These are phyloP conservation scores for Nilaparvata lugens DNA, from an alignment of 1,140 invertebrate species.

Conservation along the genomic window DNA sequence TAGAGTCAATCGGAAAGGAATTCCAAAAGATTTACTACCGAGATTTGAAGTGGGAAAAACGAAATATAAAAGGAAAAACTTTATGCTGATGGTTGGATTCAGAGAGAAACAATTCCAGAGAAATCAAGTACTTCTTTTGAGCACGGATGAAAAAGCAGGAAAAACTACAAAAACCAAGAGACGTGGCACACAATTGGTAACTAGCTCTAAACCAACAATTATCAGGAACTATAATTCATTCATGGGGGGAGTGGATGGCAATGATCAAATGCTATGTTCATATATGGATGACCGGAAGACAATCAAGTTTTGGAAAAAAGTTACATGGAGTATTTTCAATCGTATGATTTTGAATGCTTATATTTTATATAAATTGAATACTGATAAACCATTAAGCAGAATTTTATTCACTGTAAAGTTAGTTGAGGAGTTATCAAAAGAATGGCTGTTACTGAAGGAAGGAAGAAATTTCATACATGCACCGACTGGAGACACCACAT, in stretches of 20 bases:
- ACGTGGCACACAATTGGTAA: neutral
- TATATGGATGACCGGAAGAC: conserved; percentile 8
- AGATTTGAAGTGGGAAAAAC: conserved; percentile 8
- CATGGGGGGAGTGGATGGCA: conserved; percentile 14
- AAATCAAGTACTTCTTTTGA: conserved; percentile 14
- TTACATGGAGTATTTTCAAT: conserved; percentile 25
- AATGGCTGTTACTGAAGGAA: neutral
- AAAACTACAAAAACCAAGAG: neutral
- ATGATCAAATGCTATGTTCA: conserved; percentile 11
- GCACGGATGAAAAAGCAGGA: conserved; percentile 11
- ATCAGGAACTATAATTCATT: conserved; percentile 14
- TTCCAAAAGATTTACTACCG: neutral
- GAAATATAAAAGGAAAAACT: conserved; percentile 5
- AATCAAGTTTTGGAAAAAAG: conserved; percentile 11
- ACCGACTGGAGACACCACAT: too few relatives aligned
- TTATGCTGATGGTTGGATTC: neutral
- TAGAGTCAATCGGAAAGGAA: neutral
- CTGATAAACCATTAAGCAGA: conserved; percentile 5
- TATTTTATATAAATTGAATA: conserved; percentile 1
- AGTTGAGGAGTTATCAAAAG: neutral
- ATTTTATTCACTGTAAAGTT: neutral
- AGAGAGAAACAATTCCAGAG: conserved; percentile 14
- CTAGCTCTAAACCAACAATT: conserved; percentile 13
- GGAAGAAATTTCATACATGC: too few relatives aligned
- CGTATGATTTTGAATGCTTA: conserved; percentile 7